phyloP scores from a whole-genome alignment of 2,888 invertebrate genomes.

The Helleia helle region DNA sequence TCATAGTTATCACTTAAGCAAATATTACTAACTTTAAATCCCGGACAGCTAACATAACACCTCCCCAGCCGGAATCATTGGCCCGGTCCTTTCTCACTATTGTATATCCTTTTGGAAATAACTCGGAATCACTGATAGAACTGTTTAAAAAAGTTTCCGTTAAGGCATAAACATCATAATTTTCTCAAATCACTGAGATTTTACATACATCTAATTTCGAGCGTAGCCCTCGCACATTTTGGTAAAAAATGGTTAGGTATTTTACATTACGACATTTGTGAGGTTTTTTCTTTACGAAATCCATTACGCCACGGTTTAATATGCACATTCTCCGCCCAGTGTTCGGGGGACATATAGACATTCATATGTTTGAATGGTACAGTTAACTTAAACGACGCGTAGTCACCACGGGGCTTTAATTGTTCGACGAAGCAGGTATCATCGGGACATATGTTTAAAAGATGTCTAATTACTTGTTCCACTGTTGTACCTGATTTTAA shows the following conservation, averaged over 20 bases:
- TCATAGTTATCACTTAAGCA: no score
- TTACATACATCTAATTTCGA: constrained; percentile 1
- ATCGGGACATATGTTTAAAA: neutral
- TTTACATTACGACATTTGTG: neutral
- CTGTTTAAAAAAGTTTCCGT: no score
- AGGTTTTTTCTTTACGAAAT: constrained; percentile 5
- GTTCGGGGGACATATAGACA: no score
- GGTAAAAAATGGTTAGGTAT: neutral
- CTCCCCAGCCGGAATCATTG: no score
- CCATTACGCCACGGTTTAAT: constrained; percentile 11
- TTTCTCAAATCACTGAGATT: neutral
- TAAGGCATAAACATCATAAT: no score
- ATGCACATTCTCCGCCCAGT: constrained; percentile 10
- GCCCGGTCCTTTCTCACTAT: no score
- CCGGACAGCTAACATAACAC: no score
- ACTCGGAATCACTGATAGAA: no score
- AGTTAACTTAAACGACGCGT: constrained; percentile 4
- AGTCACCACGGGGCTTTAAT: constrained; percentile 7
- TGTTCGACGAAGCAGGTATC: constrained; percentile 3
- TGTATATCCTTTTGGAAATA: no score
- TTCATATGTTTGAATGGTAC: neutral
- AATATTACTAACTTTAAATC: no score
- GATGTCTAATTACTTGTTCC: constrained; percentile 3
- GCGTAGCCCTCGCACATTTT: neutral
- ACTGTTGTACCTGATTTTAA: constrained; percentile 6